Evolutionary conservation across 2,113 vertebrate species (phyloP).

Genomic region (Gavialis gangeticus): DNA sequence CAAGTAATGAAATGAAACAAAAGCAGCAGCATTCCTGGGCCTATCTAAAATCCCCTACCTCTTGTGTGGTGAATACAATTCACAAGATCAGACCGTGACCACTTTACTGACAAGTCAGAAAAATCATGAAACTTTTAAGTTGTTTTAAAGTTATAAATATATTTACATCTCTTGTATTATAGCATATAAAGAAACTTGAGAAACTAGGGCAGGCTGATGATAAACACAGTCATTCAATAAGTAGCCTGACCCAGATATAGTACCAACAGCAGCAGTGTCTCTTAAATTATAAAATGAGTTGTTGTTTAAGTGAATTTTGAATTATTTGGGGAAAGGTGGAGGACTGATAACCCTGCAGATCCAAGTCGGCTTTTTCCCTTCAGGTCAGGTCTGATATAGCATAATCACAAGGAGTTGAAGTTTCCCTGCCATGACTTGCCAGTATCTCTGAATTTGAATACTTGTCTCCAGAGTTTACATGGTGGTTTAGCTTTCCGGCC

Average conservation of each 20-base stretch:
- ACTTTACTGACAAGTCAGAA: slow-evolving; percentile 1
- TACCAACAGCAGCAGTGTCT: neutral
- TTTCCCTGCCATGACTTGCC: accelerated
- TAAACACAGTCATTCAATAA: slow-evolving; percentile 20
- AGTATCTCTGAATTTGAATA: accelerated
- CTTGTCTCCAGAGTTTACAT: neutral
- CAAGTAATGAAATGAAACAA: neutral
- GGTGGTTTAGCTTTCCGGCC: neutral
- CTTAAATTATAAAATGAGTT: slow-evolving; percentile 56
- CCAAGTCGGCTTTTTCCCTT: neutral
- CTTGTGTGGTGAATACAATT: neutral
- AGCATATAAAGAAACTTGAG: slow-evolving; percentile 19
- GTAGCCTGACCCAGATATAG: neutral
- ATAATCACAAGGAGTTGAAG: neutral
- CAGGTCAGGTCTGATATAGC: neutral
- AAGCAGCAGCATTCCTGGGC: accelerated
- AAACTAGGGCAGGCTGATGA: slow-evolving; percentile 45
- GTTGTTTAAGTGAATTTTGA: slow-evolving; percentile 49
- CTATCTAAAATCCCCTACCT: neutral
- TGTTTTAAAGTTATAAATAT: slow-evolving; percentile 25
- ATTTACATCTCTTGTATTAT: slow-evolving; percentile 56
- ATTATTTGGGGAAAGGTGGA: neutral
- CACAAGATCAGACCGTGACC: neutral
- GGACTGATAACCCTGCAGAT: neutral
- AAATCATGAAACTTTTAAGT: neutral